Evolutionary conservation across 2,113 vertebrate species (phyloP).

Genomic region (Oxyura jamaicensis): DNA sequence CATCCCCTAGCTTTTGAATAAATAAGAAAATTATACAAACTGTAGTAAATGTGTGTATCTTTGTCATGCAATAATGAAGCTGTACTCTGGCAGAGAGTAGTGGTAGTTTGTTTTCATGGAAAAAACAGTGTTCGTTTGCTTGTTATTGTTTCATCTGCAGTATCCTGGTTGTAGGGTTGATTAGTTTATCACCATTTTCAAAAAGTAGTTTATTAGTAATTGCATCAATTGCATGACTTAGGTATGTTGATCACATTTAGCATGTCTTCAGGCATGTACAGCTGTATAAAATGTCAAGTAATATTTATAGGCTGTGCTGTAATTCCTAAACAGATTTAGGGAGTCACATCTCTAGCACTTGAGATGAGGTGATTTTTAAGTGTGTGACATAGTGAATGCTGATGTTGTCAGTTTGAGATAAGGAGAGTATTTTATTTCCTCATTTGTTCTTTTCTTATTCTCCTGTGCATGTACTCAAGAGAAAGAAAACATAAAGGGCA

Average conservation of each 20-base stretch:
- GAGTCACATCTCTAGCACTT: background rate
- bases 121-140: background rate
- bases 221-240: background rate
- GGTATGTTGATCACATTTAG: background rate
- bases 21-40: constrained; percentile 65
- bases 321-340: background rate
- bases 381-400: background rate
- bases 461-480: background rate
- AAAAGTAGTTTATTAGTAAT: background rate
- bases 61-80: background rate
- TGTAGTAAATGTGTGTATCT: constrained; percentile 61
- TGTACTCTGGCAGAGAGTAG: background rate
- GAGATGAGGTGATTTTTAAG: background rate
- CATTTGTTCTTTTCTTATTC: background rate
- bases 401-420: background rate
- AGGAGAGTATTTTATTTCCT: background rate
- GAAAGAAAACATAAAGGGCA: background rate
- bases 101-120: background rate
- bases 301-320: background rate
- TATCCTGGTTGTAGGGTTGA: background rate
- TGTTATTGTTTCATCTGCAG: background rate
- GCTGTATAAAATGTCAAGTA: background rate
- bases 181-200: background rate
- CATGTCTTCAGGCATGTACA: background rate
- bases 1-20: constrained; percentile 77